Conservation (phyloP, 2,113 vertebrate species). For the Hydrochoerus hydrochaeris region DNA sequence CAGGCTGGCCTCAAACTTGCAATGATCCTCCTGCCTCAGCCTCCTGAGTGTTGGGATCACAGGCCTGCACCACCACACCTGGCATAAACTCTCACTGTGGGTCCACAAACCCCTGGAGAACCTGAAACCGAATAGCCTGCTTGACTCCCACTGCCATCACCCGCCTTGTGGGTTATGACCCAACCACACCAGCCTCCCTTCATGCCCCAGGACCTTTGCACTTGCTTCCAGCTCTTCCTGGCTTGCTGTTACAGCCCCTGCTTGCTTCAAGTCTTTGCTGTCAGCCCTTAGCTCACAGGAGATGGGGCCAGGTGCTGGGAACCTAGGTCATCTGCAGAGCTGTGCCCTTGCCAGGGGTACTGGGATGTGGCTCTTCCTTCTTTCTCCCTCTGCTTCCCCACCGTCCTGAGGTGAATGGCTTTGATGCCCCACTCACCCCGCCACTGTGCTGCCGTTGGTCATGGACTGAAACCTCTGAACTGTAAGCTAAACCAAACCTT, state of each 20-base stretch:
- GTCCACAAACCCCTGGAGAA: not conserved
- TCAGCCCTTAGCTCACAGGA: not conserved
- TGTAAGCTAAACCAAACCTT: not conserved
- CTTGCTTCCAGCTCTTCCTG: not conserved
- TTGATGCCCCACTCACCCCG: not conserved
- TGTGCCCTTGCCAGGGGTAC: not conserved
- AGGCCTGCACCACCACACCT: not conserved
- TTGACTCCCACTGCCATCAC: not conserved
- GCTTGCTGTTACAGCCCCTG: too few relatives aligned
- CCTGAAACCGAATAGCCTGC: not conserved
- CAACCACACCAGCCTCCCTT: not conserved
- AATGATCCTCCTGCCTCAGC: not conserved
- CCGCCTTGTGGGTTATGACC: not conserved
- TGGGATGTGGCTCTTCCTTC: not conserved
- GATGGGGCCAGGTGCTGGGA: too few relatives aligned
- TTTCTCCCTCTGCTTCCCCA: not conserved
- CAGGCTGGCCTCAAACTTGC: not conserved
- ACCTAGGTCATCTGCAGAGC: not conserved
- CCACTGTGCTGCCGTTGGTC: not conserved
- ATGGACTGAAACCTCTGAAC: not conserved
- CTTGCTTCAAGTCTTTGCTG: not conserved
- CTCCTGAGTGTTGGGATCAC: not conserved
- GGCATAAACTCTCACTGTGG: not conserved
- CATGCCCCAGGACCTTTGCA: conserved; percentile 57
- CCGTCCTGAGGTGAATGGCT: not conserved